Evolutionary conservation across 2,888 invertebrate species (phyloP), one percentile per base, ranked within the genome.

Genomic region (Dicroscelio sp.): DNA sequence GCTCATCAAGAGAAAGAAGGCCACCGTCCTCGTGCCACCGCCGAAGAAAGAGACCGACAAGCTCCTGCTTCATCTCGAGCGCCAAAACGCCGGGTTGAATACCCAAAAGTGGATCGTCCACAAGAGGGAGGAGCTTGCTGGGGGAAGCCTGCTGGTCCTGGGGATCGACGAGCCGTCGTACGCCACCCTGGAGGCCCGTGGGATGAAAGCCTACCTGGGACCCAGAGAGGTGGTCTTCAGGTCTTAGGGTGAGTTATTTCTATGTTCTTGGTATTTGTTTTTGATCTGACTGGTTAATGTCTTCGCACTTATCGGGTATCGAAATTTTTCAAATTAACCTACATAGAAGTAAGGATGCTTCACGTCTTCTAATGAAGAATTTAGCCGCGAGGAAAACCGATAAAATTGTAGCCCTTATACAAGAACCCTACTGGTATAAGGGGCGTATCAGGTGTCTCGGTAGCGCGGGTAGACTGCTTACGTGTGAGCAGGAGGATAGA

Each of bases 281-380:
- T n/a, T n/a, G n/a, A n/a, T n/a, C n/a, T n/a, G n/a, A n/a, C n/a
- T n/a, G n/a, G n/a, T n/a, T n/a, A n/a, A n/a, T n/a, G n/a, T n/a
- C n/a, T n/a, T n/a, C n/a, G n/a, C n/a, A n/a, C n/a, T n/a, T n/a
- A n/a, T n/a, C n/a, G n/a, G n/a, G n/a, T n/a, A n/a, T 67, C n/a
- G 43, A 69, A n/a, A 43, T 69, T 14, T 25, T 69, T 23, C 73
- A 73, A 25, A 55, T 73, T 17, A 73, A 73, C 31, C 10, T 73
- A 23, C 73, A 73, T 20, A 30, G 30, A n/a, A 52, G 73, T 55
- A 73, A 33, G 31, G 52, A 25, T 8, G 73, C 33, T 20, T 31
- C 55, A 3, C n/a, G 1, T 35, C 1, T 55, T 20, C 35, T 76
- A 58, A 58, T 27, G 30, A 73, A 48, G 30, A 12, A n/a, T 6